Conservation (phyloP, 2,888 invertebrate species). For the Synanthedon tipuliformis region DNA sequence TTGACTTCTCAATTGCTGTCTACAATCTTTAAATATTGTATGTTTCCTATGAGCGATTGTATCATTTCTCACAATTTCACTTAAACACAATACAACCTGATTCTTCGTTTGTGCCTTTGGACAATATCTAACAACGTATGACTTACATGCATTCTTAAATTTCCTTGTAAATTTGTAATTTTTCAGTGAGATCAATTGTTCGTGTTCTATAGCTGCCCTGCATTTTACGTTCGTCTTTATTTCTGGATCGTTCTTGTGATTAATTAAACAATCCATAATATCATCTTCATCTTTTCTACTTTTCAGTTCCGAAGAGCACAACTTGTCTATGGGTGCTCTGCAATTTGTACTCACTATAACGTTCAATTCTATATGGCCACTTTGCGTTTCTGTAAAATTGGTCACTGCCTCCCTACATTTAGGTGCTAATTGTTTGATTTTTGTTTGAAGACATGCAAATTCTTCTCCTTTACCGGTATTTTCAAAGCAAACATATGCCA, state of each 20-base stretch:
- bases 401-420: constrained; percentile 82
- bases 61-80: constrained; percentile 91
- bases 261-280: constrained; percentile 93
- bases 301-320: constrained; percentile 78
- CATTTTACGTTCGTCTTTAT: constrained; percentile 85
- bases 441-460: constrained; percentile 91
- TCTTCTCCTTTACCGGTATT: constrained; percentile 91
- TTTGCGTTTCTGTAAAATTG: constrained; percentile 90
- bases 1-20: constrained; percentile 91
- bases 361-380: constrained; percentile 90
- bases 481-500: constrained; percentile 85
- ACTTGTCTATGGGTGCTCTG: constrained; percentile 78
- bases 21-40: constrained; percentile 87
- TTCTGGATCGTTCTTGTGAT: constrained; percentile 89
- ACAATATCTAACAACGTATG: constrained; percentile 79
- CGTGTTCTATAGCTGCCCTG: constrained; percentile 94
- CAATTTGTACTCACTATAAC: constrained; percentile 88
- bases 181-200: constrained; percentile 92
- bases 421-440: constrained; percentile 75
- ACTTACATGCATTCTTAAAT: constrained; percentile 94
- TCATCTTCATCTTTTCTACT: constrained; percentile 84
- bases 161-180: constrained; percentile 94
- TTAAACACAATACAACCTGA: constrained; percentile 86
- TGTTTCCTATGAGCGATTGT: constrained; percentile 81
- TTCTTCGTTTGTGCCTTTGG: constrained; percentile 79